Percentiles rank a stretch among this genome's conserved stretches.
phyloP scores from a whole-genome alignment of 2,113 vertebrate genomes.

The Myrmecobius fasciatus region DNA sequence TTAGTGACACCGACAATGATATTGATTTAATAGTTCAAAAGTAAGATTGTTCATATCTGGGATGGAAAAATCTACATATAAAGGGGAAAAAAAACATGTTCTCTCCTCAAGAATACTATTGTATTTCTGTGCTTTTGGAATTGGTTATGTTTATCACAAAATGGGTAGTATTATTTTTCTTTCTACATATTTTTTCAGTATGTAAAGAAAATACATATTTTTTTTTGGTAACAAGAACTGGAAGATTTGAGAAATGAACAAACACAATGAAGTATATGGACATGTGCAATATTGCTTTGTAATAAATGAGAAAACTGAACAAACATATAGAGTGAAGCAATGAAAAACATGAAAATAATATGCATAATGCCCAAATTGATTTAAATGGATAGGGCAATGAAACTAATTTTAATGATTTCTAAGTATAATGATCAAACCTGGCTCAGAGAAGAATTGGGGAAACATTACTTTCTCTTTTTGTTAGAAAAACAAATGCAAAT shows the following conservation, averaged over 20 bases:
- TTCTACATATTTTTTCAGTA: background rate
- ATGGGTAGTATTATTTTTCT: background rate
- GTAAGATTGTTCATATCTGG: constrained; percentile 25
- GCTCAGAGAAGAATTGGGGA: background rate
- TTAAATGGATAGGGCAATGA: background rate
- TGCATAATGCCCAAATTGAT: background rate
- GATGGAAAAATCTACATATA: constrained; percentile 18
- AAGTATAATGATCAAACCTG: background rate
- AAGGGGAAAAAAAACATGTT: background rate
- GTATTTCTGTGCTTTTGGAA: background rate
- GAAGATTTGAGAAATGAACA: background rate
- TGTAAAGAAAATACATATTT: background rate
- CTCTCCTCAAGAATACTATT: background rate
- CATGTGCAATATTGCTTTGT: background rate
- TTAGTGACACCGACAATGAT: background rate
- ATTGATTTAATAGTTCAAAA: constrained; percentile 36
- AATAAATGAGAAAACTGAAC: background rate
- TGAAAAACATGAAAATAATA: background rate
- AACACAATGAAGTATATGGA: background rate
- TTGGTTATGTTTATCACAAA: background rate
- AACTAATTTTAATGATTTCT: background rate
- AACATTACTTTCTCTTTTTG: background rate
- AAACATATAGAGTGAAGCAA: background rate
- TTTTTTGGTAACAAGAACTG: background rate
- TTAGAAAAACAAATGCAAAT: background rate